Conservation (phyloP, 2,113 vertebrate genomes). For the Psittacula cyanocephala region DNA sequence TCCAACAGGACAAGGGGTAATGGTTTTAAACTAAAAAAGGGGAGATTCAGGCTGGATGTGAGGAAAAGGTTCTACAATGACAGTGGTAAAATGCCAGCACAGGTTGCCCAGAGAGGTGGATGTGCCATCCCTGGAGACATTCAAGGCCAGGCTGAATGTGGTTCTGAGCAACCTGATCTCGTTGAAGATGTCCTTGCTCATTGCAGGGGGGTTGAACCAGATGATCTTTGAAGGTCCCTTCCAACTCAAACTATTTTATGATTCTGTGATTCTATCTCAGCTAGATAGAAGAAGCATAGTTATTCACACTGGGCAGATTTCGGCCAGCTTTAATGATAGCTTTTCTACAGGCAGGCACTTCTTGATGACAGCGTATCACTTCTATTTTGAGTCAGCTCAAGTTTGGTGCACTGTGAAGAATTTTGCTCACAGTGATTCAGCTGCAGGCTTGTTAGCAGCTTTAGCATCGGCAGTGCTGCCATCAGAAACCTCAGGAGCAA, state of each 20-base stretch:
- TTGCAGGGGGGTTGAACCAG: not conserved
- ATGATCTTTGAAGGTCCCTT: not conserved
- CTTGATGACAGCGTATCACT: not conserved
- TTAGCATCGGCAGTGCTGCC: not conserved
- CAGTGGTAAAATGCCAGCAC: not conserved
- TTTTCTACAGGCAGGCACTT: not conserved
- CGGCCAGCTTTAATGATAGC: not conserved
- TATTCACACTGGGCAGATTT: not conserved
- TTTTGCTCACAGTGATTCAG: conserved; percentile 28
- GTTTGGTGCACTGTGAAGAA: not conserved
- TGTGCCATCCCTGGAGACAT: not conserved
- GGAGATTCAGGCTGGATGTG: not conserved
- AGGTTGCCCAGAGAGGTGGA: not conserved
- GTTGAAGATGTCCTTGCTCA: not conserved
- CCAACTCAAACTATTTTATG: not conserved
- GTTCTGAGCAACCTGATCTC: not conserved
- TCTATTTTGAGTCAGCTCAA: not conserved
- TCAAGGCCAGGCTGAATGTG: not conserved
- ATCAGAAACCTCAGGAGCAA: conserved; percentile 24
- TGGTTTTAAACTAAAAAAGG: not conserved
- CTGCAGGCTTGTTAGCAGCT: not conserved
- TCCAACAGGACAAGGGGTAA: not conserved
- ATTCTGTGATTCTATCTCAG: not conserved
- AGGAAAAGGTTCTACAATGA: not conserved
- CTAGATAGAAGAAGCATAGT: not conserved